Percentiles rank a stretch among this genome's conserved stretches.
These are phyloP conservation scores for Phaenicophaeus curvirostris DNA, from an alignment of 2,797 vertebrate species.

Conservation along the genomic window DNA sequence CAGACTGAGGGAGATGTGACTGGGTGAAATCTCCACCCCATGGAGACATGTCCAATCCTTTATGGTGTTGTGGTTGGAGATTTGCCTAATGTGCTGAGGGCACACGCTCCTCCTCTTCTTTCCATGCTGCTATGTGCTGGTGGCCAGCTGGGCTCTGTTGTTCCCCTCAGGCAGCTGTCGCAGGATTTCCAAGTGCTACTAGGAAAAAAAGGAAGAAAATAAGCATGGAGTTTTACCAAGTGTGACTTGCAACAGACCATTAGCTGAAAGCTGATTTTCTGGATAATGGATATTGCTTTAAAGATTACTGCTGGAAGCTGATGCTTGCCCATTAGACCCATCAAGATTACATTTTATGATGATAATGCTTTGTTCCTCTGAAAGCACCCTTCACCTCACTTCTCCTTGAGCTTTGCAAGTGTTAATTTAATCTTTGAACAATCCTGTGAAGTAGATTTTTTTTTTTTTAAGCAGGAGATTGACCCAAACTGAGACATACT, in stretches of 20 bases:
- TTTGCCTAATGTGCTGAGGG: rapidly evolving
- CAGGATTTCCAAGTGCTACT: neutral
- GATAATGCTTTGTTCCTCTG: slow-evolving; percentile 16
- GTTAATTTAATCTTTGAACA: slow-evolving; percentile 5
- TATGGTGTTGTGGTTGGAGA: rapidly evolving
- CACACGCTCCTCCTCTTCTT: rapidly evolving
- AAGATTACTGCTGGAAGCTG: slow-evolving; percentile 44
- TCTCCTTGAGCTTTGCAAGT: slow-evolving; percentile 20
- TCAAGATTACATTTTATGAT: neutral
- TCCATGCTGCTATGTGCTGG: rapidly evolving
- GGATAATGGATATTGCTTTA: slow-evolving; percentile 41
- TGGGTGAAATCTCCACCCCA: neutral
- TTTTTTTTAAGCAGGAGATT: neutral
- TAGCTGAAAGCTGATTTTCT: slow-evolving; percentile 46
- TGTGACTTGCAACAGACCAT: slow-evolving; percentile 20
- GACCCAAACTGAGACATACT: neutral
- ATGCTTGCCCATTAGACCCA: neutral
- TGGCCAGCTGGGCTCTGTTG: neutral
- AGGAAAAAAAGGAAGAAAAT: slow-evolving; percentile 5
- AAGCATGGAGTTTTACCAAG: neutral
- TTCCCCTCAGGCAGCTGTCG: neutral
- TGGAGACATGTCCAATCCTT: neutral
- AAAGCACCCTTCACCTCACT: neutral
- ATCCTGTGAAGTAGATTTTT: neutral
- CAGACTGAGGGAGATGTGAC: neutral